A percentile compares a stretch with the other conserved stretches of the same genome.
Conservation (phyloP, 2,113 vertebrate genomes). For the Clarias magur region DNA sequence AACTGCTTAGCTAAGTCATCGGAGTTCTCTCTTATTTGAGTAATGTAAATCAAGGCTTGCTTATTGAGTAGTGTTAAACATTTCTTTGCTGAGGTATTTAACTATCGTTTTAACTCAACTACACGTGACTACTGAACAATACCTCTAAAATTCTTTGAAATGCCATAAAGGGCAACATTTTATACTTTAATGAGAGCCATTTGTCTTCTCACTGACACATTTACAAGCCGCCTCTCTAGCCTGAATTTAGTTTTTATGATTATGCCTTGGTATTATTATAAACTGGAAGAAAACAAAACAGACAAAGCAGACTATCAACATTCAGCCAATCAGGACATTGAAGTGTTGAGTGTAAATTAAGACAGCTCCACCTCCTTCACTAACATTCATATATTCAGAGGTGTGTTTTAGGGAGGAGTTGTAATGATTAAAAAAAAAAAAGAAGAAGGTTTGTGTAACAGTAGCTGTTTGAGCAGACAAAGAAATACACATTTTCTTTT, state of each 20-base stretch:
- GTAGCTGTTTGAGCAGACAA: not conserved
- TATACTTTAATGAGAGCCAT: not conserved
- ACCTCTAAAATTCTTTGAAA: not conserved
- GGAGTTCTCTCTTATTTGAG: not conserved
- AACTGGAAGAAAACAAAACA: not conserved
- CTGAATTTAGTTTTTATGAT: not conserved
- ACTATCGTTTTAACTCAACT: not conserved
- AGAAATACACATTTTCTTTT: not conserved
- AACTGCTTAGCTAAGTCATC: not conserved
- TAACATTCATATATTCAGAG: not conserved
- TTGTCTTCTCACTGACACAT: not conserved
- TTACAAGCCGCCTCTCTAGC: not conserved
- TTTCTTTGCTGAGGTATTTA: not conserved
- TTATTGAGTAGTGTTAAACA: conserved; percentile 6
- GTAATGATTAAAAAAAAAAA: too few relatives aligned
- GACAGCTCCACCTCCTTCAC: not conserved
- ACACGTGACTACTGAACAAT: not conserved
- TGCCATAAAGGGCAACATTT: not conserved
- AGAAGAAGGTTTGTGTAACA: not conserved
- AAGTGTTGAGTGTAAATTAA: not conserved
- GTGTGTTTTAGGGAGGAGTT: not conserved
- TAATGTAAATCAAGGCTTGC: conserved; percentile 6
- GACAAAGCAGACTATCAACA: not conserved
- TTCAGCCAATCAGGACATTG: not conserved
- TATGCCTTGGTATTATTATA: not conserved